Evolutionary conservation across 2,888 invertebrate genomes (phyloP), one percentile per base, ranked within the genome.

Genomic region (Ophion ellenae): DNA sequence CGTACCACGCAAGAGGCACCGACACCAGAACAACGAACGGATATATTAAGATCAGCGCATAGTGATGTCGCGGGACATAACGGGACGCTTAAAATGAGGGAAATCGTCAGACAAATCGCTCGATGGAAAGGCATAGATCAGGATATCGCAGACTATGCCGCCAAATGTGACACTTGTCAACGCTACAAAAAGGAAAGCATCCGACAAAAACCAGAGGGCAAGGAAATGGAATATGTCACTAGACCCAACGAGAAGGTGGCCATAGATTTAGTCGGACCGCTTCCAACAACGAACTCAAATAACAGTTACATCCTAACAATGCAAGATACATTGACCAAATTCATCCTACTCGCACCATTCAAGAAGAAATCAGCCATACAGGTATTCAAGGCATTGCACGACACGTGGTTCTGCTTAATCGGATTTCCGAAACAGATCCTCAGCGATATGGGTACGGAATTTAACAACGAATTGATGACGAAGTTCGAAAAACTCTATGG

Each of bases 201-300:
- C 17, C 64, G 32, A 20, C 76, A 64, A 9, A 75, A 64, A 64
- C 17, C 75, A 7, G 75, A 75, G 63, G 47, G 75, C 3, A 76
- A 36, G 36, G 67, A 77, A 77, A 77, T 77, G 77, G 77, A 77
- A 67, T 77, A 77, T 24, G 77, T 77, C 59, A 59, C 77, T 10
- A 77, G 28, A 24, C 67, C 77, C 9, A 77, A 77, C 40, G 76
- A 76, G 9, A 40, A 40, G 40, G 40, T 40, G 9, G 40, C 40
- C 40, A 40, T 40, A 6, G 40, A 40, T 40, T 5, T 40, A 40
- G 40, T 40, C 40, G 40, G 40, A 40, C 40, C 40, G 40, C 40
- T 40, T 40, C 40, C 40, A 9, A 67, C 67, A 2, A 77, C 67
- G 14, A 77, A 77, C 11, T 77, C 77, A 57, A 14, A 77, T 24